These are phyloP conservation scores for Cyanistes caeruleus DNA, from an alignment of 2,113 vertebrate species.

Conservation along the genomic window DNA sequence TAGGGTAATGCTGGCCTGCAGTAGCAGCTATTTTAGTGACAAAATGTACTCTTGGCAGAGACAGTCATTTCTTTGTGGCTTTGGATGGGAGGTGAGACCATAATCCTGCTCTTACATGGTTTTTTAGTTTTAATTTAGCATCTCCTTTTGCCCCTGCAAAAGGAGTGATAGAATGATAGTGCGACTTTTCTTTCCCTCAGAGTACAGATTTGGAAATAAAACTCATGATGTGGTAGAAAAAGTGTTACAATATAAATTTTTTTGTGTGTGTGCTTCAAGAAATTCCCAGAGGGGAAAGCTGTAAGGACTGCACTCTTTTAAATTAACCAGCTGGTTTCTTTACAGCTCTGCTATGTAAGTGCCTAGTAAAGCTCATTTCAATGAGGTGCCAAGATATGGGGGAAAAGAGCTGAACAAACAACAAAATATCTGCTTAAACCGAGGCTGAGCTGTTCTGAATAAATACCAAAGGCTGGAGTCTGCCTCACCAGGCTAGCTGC, in stretches of 20 bases:
- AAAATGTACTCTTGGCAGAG: background rate
- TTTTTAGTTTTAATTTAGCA: background rate
- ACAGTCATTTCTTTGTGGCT: background rate
- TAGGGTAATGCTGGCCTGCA: background rate
- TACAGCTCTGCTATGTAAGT: background rate
- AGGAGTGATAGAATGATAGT: background rate
- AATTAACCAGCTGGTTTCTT: slow-evolving; percentile 11
- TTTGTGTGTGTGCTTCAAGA: background rate
- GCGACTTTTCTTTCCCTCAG: background rate
- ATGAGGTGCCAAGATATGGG: background rate
- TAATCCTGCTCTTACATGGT: fast-evolving
- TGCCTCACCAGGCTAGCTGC: background rate
- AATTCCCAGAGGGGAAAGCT: background rate
- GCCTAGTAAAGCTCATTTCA: background rate
- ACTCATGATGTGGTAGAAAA: background rate
- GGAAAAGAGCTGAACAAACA: background rate
- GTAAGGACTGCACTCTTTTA: background rate
- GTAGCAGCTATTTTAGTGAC: background rate
- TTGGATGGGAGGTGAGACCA: background rate
- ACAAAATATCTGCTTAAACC: background rate
- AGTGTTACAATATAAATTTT: background rate
- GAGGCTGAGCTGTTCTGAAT: background rate
- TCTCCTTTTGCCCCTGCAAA: background rate
- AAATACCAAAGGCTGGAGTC: background rate
- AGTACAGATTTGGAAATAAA: background rate